Percentiles rank a stretch among this genome's conserved stretches.
These are phyloP conservation scores for Drosophila murphyi DNA, from an alignment of 1,140 invertebrate species.

Conservation along the genomic window DNA sequence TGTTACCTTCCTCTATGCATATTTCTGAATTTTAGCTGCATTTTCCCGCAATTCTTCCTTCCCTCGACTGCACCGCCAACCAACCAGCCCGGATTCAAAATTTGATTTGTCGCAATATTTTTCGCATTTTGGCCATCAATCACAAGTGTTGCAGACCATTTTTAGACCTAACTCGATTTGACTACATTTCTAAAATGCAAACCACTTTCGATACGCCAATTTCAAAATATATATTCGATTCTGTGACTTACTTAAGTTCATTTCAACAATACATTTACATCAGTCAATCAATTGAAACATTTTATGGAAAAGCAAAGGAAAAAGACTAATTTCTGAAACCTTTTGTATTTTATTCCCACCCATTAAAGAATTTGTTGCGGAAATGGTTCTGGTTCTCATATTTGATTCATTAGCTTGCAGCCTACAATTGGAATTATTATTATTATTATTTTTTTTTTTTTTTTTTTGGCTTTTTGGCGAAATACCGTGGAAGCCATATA, in stretches of 20 bases:
- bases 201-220: neutral
- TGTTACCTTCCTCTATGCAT: constrained; percentile 11
- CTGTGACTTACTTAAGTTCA: no score
- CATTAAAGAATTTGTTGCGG: no score
- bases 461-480: neutral
- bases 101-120: constrained; percentile 74
- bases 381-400: neutral
- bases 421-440: neutral
- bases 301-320: no score
- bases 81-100: constrained; percentile 32
- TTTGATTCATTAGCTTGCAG: constrained; percentile 20
- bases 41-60: neutral
- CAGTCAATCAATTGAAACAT: no score
- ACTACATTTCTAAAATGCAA: constrained; percentile 1
- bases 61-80: neutral
- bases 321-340: no score
- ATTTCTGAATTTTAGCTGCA: constrained; percentile 20
- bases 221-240: no score
- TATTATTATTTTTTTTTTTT: neutral
- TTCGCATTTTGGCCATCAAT: constrained; percentile 70
- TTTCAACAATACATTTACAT: no score
- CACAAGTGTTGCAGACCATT: constrained; percentile 46
- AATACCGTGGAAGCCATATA: neutral
- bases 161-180: constrained; percentile 46
- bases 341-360: no score